A percentile compares a stretch with the other conserved stretches of the same genome.
phyloP scores from a whole-genome alignment of 2,113 vertebrate species.

The Actenoides hombroni region DNA sequence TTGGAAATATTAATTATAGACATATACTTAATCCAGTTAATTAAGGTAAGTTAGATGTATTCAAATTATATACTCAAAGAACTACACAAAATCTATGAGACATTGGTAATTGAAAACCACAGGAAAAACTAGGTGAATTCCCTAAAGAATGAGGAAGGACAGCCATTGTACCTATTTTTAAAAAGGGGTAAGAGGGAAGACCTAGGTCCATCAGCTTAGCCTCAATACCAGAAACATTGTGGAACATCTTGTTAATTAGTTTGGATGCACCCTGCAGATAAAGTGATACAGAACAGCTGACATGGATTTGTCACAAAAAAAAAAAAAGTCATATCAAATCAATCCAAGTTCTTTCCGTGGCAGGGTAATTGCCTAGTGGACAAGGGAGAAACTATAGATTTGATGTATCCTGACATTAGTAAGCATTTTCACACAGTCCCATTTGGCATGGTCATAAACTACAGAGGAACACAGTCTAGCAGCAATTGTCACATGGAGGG shows the following conservation, averaged over 20 bases:
- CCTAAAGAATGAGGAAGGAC: neutral
- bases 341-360: slow-evolving; percentile 20
- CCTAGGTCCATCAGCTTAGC: neutral
- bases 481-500: neutral
- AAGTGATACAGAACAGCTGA: slow-evolving; percentile 32
- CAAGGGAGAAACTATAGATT: slow-evolving; percentile 20
- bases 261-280: slow-evolving; percentile 3
- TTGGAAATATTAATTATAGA: neutral
- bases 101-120: neutral
- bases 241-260: slow-evolving; percentile 55
- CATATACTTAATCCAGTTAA: neutral
- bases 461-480: neutral
- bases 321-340: slow-evolving; percentile 45
- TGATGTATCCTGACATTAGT: slow-evolving; percentile 46
- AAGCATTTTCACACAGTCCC: slow-evolving; percentile 32
- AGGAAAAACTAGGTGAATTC: neutral
- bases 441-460: slow-evolving; percentile 34
- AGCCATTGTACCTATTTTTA: neutral
- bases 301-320: slow-evolving; percentile 31
- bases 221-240: slow-evolving; percentile 13
- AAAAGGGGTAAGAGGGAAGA: neutral
- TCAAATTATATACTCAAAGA: neutral
- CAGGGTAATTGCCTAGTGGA: slow-evolving; percentile 41
- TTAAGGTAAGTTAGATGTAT: neutral
- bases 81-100: neutral